Evolutionary conservation across 2,888 invertebrate species (phyloP).

Genomic region (Steinernema scapterisci): DNA sequence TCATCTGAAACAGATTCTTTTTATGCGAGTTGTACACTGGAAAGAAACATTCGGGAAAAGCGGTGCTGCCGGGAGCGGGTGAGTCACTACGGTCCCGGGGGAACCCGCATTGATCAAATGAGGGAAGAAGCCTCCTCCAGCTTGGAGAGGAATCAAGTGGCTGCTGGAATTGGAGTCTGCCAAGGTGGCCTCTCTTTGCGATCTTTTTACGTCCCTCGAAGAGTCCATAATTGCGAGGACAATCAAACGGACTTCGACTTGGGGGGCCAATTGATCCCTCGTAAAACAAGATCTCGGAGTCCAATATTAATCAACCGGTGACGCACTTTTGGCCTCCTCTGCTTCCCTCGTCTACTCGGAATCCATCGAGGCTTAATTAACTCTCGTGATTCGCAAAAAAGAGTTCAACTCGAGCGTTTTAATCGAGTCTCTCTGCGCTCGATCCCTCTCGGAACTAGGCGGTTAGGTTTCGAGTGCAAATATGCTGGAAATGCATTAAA

Average conservation of each 20-base stretch:
- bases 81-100: slow-evolving; percentile 3
- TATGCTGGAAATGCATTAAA: neutral
- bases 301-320: too few species aligned
- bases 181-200: slow-evolving; percentile 8
- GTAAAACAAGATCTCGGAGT: too few species aligned
- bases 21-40: neutral
- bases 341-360: too few species aligned
- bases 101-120: neutral
- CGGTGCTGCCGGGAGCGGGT: neutral
- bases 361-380: slow-evolving; percentile 12
- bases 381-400: slow-evolving; percentile 17
- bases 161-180: neutral
- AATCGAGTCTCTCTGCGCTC: neutral
- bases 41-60: neutral
- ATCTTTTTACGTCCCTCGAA: neutral
- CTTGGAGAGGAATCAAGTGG: neutral
- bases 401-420: neutral
- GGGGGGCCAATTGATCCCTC: too few species aligned
- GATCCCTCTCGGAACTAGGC: slow-evolving; percentile 21
- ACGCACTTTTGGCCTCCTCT: neutral
- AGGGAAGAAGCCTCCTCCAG: neutral
- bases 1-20: neutral
- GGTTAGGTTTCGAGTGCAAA: slow-evolving; percentile 6
- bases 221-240: neutral
- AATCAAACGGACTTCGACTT: neutral